Evolutionary conservation across 2,888 invertebrate genomes (phyloP), one percentile per base, ranked within the genome.

Genomic region (Periphyllus acericola): DNA sequence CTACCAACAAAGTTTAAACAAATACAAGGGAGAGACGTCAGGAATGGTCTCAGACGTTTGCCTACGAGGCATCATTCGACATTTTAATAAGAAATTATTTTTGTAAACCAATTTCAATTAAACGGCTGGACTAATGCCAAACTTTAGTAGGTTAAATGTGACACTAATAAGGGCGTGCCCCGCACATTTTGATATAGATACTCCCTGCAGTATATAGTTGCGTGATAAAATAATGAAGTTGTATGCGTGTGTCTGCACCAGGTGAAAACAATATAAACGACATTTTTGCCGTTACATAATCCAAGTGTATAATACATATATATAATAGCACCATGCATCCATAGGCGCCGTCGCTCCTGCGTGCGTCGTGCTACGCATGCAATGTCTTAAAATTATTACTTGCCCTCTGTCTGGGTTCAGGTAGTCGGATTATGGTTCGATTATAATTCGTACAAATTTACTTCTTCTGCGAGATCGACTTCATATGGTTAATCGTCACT

Each of bases 141-240:
- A 79, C 29, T 85, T 71, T 52, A 68, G 78, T 74, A 74, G 86
- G 86, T 79, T 79, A 86, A 55, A 55, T 78, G 55, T 36, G 79
- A 79, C 79, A 80, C 72, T 87, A 80, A 87, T 74, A 40, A 72
- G 79, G 86, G 80, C 86, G 86, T 80, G 74, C 14, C n/a, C 19
- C 17, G 74, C 11, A 40, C 32, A 46, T 84, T 87, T 74, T 46
- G 60, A 79, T 60, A 55, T 55, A 78, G 40, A 76, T 76, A 76
- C 40, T 19, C 29, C 52, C 32, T 78, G n/a, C 40, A 40, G 60
- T 19, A n/a, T 25, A 52, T 14, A 32, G 52, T 86, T 34, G 78
- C 71, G 72, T 55, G 86, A 36, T 79, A 79, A 29, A 71, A 60
- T 78, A 72, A 72, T 72, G 80, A 80, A 80, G 80, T 87, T 79